Evolutionary conservation across 1,140 invertebrate species (phyloP), one percentile per base, ranked within the genome.

Genomic region (Hylyphantes graminicola): DNA sequence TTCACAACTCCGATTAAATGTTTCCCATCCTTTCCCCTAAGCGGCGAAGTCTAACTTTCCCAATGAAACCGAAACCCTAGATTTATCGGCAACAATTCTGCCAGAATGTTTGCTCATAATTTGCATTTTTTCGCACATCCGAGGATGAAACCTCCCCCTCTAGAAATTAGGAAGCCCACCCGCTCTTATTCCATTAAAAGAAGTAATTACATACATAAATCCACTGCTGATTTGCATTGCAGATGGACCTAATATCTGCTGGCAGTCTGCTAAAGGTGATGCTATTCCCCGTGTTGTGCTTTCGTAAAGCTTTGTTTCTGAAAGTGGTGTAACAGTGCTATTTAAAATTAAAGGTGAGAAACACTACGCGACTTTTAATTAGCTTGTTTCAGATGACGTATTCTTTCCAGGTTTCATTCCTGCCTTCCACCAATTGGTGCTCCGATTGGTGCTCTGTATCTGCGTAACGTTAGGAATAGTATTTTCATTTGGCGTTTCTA

Each of bases 191-290:
- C 80, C 80, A 83, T 83, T 83, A 83, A 83, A 83, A 83, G 80
- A 83, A 83, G 80, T 83, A 83, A 83, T 83, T 83, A 83, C 70
- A 74, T 61, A 83, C 53, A 83, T 83, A 83, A 83, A 83, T 83
- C 80, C 74, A 70, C 15, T 61, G 70, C 80, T 83, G 80, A 83
- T 83, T 83, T 83, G 80, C 80, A 83, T 74, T 83, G 74, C 80
- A 75, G 80, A 83, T 83, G 63, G 61, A 21, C 76, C 64, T 48
- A 3, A n/a, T 59, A 61, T 76, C 57, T 15, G 13, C 21, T 4
- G 12, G 79, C 53, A 70, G 65, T 73, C 57, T 63, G 67, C 35
- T 59, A 57, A 63, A 81, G 79, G 68, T 81, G 67, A 50, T 8
- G 19, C 50, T 15, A 65, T 7, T 15, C 12, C 8, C 21, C 4